Base-by-base conservation (phyloP, 2,888 invertebrate genomes). In the Acanthosoma haemorrhoidale region DNA sequence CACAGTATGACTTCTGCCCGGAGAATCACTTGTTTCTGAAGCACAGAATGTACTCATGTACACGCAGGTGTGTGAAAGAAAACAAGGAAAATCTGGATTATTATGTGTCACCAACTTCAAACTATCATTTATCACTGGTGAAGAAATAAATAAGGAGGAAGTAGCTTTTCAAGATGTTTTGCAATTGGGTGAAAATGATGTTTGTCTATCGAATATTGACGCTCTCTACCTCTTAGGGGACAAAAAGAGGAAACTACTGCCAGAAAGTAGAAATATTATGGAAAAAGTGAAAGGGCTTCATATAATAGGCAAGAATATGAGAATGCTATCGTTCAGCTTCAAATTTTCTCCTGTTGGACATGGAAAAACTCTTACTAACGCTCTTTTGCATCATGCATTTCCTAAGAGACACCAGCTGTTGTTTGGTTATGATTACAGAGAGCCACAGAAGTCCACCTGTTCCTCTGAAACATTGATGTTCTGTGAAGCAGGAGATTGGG, bases 101-200 rank as follows among this genome's bases (percentile, higher is more conserved):
- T 82, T 97, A 71, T 90, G 90, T 78, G 88, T 96, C 72, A 96
- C 96, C 71, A 96, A 95, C 83, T 96, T 94, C 80, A 92, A 94
- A 81, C 83, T 97, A 32, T 89, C 92, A 31, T 96, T 96, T 82
- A 87, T 93, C 69, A 90, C 92, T 21, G 84, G 87, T 29, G 84
- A 85, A 70, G 82, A 82, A 63, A 80, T 81, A 31, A 86, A 85
- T 41, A 81, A 80, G 73, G 82, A 83, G 81, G 81, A 80, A 63
- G 72, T 77, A 38, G 77, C 77, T 71, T 79, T 79, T 74, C 82
- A 82, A 77, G 80, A 82, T 73, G 89, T 88, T 79, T 81, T 83
- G 75, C 79, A 89, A 4, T 83, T 89, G 59, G 88, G 88, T 29
- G 83, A 86, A 8, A 86, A 86, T 79, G 93, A 93, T 78, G 86